Percentiles rank a stretch among this genome's conserved stretches.
Evolutionary conservation across 2,797 vertebrate genomes (phyloP).

Genomic region (Falco peregrinus): DNA sequence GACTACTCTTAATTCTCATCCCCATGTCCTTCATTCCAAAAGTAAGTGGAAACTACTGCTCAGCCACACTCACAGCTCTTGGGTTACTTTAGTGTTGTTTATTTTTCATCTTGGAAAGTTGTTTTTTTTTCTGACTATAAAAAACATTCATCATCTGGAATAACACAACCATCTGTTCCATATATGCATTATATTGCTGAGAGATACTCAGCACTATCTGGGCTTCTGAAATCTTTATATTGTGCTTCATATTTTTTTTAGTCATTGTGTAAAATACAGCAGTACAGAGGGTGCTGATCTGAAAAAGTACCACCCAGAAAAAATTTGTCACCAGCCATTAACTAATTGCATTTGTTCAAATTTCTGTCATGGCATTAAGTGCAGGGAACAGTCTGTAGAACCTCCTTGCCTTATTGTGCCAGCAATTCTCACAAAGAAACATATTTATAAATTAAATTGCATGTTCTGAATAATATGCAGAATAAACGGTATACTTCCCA

Average conservation of each 20-base stretch:
- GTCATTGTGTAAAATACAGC: neutral
- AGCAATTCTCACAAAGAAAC: neutral
- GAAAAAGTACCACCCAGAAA: neutral
- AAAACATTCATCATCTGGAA: neutral
- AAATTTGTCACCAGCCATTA: neutral
- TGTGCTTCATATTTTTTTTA: conserved; percentile 3
- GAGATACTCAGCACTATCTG: neutral
- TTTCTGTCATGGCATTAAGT: neutral
- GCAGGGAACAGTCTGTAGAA: neutral
- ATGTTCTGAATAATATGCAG: neutral
- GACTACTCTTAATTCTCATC: neutral
- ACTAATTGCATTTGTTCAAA: neutral
- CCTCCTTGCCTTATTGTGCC: conserved; percentile 2
- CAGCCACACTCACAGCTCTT: neutral
- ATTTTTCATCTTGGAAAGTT: neutral
- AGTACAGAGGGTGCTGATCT: neutral
- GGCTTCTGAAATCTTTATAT: neutral
- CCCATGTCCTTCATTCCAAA: neutral
- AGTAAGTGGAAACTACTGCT: neutral
- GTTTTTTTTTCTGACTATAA: neutral
- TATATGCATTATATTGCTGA: neutral
- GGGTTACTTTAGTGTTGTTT: neutral
- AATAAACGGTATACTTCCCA: neutral
- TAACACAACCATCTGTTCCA: neutral
- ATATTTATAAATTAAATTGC: neutral